phyloP scores from a whole-genome alignment of 2,888 invertebrate genomes.

The Pyrochroa serraticornis region DNA sequence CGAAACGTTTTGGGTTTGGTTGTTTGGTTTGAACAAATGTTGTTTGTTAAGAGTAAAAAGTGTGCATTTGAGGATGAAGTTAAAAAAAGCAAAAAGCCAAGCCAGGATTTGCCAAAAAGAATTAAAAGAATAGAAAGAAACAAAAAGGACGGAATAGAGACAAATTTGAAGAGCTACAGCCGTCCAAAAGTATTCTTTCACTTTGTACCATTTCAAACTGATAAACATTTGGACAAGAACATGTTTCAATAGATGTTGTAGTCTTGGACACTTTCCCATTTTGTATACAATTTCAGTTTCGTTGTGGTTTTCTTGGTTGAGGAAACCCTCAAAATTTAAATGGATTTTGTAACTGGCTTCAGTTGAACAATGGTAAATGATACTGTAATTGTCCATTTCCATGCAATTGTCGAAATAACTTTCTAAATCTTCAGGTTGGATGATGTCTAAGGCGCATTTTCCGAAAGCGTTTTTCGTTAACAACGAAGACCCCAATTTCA shows the following conservation, averaged over 20 bases:
- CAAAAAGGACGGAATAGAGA: too few species aligned
- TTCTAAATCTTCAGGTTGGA: constrained; percentile 3
- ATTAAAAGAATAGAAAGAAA: too few species aligned
- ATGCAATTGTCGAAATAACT: constrained; percentile 1
- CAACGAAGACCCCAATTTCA: constrained; percentile 1
- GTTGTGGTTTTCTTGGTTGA: background rate
- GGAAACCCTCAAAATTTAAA: background rate
- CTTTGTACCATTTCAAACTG: constrained; percentile 1
- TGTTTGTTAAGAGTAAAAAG: too few species aligned
- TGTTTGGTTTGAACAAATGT: too few species aligned
- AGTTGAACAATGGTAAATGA: background rate
- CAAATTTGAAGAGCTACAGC: background rate
- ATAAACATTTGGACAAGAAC: constrained; percentile 2
- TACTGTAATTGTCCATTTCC: background rate
- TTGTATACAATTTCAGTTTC: constrained; percentile 1
- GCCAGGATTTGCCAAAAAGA: too few species aligned
- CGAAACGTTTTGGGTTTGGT: too few species aligned
- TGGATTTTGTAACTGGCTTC: constrained; percentile 1
- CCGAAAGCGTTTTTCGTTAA: background rate
- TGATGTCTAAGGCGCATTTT: constrained; percentile 4
- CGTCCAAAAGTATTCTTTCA: background rate
- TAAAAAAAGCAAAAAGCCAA: too few species aligned
- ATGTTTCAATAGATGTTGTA: constrained; percentile 4
- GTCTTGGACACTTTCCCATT: background rate
- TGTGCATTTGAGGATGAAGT: too few species aligned